Conservation (phyloP, 2,888 invertebrate species). For the Tetrapedia diversipes region DNA sequence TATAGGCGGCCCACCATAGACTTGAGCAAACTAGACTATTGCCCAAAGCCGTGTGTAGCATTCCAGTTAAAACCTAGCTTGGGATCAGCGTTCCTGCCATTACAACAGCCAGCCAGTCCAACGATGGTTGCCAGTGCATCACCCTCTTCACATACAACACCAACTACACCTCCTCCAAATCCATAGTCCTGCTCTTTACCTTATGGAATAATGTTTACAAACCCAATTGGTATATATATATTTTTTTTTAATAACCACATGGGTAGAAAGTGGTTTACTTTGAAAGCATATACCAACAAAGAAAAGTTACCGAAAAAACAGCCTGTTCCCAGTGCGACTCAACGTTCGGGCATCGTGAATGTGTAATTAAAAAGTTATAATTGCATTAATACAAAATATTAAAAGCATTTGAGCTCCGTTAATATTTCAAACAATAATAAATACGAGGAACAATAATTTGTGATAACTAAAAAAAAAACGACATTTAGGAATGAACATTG, state of each 20-base stretch:
- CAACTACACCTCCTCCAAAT: conserved; percentile 82
- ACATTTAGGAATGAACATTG: conserved; percentile 81
- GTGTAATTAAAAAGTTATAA: conserved; percentile 72
- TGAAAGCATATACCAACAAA: conserved; percentile 66
- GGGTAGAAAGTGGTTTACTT: conserved; percentile 75
- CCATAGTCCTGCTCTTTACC: conserved; percentile 80
- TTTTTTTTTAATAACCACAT: conserved; percentile 74
- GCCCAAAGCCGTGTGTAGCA: conserved; percentile 87
- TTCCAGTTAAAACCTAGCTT: conserved; percentile 91
- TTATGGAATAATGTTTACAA: conserved; percentile 74
- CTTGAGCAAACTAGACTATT: conserved; percentile 83
- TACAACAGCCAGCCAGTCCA: conserved; percentile 83
- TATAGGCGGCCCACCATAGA: conserved; percentile 83
- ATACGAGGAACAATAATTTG: conserved; percentile 82
- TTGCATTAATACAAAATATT: conserved; percentile 72
- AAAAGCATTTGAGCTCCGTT: conserved; percentile 71
- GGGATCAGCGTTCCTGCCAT: conserved; percentile 92
- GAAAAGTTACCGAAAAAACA: conserved; percentile 66
- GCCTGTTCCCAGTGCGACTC: conserved; percentile 72
- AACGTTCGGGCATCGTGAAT: conserved; percentile 68
- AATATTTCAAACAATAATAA: conserved; percentile 75
- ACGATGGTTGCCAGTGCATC: conserved; percentile 78
- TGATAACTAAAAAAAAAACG: conserved; percentile 76
- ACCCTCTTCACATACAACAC: conserved; percentile 79
- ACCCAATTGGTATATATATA: conserved; percentile 76